phyloP scores from a whole-genome alignment of 2,888 invertebrate genomes.

The Torymus texanus region DNA sequence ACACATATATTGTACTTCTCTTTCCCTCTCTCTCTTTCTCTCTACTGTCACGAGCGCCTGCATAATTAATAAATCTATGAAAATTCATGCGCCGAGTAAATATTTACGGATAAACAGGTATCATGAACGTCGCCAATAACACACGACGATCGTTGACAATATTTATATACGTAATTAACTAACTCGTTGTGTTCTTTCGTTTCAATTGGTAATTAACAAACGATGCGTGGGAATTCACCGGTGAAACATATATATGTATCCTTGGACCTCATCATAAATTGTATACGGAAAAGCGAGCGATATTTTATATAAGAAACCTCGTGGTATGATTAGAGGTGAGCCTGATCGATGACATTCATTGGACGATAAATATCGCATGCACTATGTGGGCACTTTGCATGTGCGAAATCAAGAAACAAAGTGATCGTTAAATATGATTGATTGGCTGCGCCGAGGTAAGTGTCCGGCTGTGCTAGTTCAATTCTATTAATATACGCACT shows the following conservation, averaged over 20 bases:
- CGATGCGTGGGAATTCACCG: no score
- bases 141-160: not conserved
- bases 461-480: not conserved
- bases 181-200: no score
- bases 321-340: not conserved
- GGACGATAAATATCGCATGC: not conserved
- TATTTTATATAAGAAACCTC: no score
- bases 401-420: constrained; percentile 9
- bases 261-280: no score
- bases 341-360: not conserved
- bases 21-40: no score
- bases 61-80: constrained; percentile 19
- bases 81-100: not conserved
- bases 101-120: not conserved
- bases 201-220: no score
- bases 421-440: constrained; percentile 18
- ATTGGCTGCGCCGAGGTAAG: constrained; percentile 1
- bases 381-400: not conserved
- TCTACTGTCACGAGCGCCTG: not conserved
- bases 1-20: no score
- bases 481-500: not conserved
- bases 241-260: no score
- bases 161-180: not conserved
- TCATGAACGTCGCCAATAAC: not conserved
- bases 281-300: no score